phyloP scores from a whole-genome alignment of 2,888 invertebrate genomes.

The Scelioninae gen. 2 region DNA sequence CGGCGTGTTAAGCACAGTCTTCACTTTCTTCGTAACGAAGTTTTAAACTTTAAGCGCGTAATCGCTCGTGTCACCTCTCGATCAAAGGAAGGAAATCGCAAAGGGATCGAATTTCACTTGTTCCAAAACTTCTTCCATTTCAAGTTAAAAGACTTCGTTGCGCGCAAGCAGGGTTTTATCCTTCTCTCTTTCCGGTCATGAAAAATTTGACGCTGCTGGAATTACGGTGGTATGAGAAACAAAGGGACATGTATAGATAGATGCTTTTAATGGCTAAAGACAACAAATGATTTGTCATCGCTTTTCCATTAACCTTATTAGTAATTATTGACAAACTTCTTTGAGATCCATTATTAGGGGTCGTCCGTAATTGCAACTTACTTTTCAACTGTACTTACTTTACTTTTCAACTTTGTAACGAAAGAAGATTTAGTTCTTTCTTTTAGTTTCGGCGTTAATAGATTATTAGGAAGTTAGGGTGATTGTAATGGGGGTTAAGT shows the following conservation, averaged over 20 bases:
- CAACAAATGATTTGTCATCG: conserved; percentile 38
- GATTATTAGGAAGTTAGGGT: conserved; percentile 28
- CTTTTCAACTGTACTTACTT: conserved; percentile 41
- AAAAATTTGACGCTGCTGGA: conserved; percentile 45
- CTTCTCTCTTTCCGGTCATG: conserved; percentile 44
- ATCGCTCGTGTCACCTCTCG: conserved; percentile 71
- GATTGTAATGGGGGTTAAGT: conserved; percentile 8
- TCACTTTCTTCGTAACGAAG: conserved; percentile 66
- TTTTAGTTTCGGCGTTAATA: conserved; percentile 19
- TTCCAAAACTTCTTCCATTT: conserved; percentile 65
- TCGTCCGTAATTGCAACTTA: conserved; percentile 39
- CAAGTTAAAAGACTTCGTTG: conserved; percentile 61
- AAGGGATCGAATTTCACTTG: conserved; percentile 65
- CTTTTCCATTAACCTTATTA: conserved; percentile 49
- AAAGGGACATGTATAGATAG: background rate
- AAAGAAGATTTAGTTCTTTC: conserved; percentile 35
- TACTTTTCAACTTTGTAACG: conserved; percentile 29
- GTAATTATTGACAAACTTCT: conserved; percentile 42
- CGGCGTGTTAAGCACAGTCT: conserved; percentile 63
- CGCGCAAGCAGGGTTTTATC: conserved; percentile 41
- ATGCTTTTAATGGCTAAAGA: conserved; percentile 10
- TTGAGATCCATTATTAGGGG: conserved; percentile 36
- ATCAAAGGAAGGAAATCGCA: conserved; percentile 65
- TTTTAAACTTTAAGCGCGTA: conserved; percentile 69
- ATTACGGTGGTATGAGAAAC: too few species aligned